Percentiles rank a stretch among this genome's conserved stretches.
These are phyloP conservation scores for Drosophila vallismaia DNA, from an alignment of 2,888 invertebrate species.

Conservation along the genomic window DNA sequence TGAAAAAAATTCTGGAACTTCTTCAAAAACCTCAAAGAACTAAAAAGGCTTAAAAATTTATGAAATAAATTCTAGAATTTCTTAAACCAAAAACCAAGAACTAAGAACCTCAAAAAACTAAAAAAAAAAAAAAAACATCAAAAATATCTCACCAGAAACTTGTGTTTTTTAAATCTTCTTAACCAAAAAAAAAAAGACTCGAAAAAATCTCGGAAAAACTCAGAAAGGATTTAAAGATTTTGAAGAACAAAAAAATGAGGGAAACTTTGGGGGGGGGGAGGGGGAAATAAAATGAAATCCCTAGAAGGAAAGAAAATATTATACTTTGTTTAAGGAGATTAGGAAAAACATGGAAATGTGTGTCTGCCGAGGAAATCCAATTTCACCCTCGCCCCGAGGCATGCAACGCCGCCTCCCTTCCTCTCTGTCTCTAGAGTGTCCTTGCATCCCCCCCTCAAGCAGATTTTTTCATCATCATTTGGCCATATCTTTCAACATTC, in stretches of 20 bases:
- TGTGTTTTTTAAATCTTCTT: background rate
- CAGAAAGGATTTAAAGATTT: background rate
- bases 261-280: too few species aligned
- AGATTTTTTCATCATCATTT: background rate
- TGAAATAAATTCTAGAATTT: background rate
- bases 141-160: background rate
- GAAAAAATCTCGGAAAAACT: background rate
- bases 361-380: background rate
- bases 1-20: too few species aligned
- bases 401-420: background rate
- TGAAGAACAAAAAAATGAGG: background rate
- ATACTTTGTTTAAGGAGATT: conserved; percentile 6
- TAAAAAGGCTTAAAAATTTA: too few species aligned
- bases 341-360: background rate
- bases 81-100: background rate
- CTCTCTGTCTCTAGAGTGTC: background rate
- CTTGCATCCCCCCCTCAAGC: background rate
- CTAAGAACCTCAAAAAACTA: too few species aligned
- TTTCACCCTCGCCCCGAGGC: background rate
- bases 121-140: too few species aligned
- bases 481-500: conserved; percentile 27
- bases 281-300: background rate
- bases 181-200: background rate
- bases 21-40: too few species aligned
- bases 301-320: background rate